These are phyloP conservation scores for Cuniculus paca DNA, from an alignment of 2,797 vertebrate species.

Conservation along the genomic window DNA sequence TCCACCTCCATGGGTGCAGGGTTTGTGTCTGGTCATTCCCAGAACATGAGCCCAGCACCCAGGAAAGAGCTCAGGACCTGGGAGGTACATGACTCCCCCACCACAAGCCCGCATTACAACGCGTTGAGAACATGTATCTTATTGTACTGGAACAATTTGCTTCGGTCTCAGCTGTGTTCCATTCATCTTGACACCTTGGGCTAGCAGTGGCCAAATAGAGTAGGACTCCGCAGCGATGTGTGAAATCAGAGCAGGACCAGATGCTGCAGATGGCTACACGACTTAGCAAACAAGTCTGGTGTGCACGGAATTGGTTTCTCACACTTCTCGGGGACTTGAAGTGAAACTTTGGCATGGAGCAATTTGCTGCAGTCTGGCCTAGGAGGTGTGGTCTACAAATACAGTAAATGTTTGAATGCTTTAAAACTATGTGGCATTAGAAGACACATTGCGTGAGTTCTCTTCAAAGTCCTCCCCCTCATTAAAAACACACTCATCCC, in stretches of 20 bases:
- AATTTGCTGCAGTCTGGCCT: fast-evolving
- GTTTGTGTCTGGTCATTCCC: neutral
- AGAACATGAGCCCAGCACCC: neutral
- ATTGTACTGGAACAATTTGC: neutral
- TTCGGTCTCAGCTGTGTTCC: neutral
- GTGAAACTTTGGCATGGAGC: neutral
- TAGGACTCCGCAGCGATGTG: neutral
- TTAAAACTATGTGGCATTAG: neutral
- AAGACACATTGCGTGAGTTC: neutral
- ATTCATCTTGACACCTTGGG: neutral
- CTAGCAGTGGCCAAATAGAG: neutral
- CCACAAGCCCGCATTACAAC: too few relatives aligned
- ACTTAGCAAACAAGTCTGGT: neutral
- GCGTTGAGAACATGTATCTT: neutral
- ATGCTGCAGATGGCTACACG: neutral
- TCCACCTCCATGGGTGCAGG: fast-evolving
- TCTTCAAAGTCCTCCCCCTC: neutral
- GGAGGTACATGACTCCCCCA: fast-evolving
- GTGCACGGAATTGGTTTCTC: neutral
- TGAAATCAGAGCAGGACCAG: neutral
- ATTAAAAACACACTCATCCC: neutral
- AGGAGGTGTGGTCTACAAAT: neutral
- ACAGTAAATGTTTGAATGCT: neutral
- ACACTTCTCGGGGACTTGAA: fast-evolving
- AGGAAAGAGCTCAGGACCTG: fast-evolving